These are phyloP conservation scores for Agapornis canus DNA, from an alignment of 2,797 vertebrate species.

Conservation along the genomic window DNA sequence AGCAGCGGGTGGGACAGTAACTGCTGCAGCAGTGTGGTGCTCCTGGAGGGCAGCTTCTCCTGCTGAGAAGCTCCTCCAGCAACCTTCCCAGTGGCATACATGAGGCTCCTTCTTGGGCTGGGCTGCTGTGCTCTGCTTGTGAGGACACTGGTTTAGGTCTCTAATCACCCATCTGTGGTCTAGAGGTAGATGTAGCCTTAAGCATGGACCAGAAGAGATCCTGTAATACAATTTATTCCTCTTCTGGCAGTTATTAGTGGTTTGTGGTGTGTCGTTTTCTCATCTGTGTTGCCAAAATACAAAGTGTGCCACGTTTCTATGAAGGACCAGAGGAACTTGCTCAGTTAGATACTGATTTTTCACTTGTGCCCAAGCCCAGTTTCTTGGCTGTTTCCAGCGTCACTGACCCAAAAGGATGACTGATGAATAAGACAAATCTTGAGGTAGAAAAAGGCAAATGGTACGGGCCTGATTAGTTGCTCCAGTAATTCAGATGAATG, in stretches of 20 bases:
- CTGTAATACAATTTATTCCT: not conserved
- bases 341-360: not conserved
- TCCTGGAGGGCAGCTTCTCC: not conserved
- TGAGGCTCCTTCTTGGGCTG: not conserved
- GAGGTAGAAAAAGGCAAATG: not conserved
- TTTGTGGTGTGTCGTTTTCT: not conserved
- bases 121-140: not conserved
- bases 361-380: not conserved
- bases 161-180: fast-evolving
- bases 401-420: not conserved
- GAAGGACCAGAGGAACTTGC: not conserved
- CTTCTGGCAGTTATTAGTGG: not conserved
- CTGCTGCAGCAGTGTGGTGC: fast-evolving
- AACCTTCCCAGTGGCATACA: fast-evolving
- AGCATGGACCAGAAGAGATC: not conserved
- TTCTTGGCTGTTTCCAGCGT: not conserved
- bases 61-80: not conserved
- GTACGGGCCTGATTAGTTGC: not conserved
- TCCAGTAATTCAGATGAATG: not conserved
- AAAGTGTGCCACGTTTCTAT: not conserved
- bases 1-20: not conserved
- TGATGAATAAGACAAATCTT: not conserved
- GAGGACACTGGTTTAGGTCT: not conserved
- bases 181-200: not conserved
- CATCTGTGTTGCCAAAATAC: not conserved